Percentiles rank a stretch among this genome's conserved stretches.
These are phyloP conservation scores for Varanus komodoensis DNA, from an alignment of 2,113 vertebrate genomes.

Conservation along the genomic window DNA sequence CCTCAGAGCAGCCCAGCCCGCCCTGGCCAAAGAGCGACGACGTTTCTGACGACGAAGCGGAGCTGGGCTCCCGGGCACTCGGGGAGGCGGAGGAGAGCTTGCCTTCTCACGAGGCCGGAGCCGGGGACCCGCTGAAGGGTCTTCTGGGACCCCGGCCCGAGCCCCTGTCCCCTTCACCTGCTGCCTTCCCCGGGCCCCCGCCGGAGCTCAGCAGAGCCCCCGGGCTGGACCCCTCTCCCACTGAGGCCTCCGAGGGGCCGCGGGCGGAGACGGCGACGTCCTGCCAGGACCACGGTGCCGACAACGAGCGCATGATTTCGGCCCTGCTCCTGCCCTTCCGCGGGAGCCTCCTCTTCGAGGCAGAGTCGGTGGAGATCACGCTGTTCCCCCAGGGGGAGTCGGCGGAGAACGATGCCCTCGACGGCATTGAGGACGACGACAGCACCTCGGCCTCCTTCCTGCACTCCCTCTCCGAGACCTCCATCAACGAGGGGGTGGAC, in stretches of 20 bases:
- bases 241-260: slow-evolving; percentile 62
- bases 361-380: slow-evolving; percentile 91
- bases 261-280: slow-evolving; percentile 64
- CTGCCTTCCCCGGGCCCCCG: neutral
- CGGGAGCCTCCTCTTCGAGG: slow-evolving; percentile 92
- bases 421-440: slow-evolving; percentile 84
- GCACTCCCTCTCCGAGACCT: slow-evolving; percentile 92
- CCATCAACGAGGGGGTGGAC: slow-evolving; percentile 90
- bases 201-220: slow-evolving; percentile 69
- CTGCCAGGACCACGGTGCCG: slow-evolving; percentile 66
- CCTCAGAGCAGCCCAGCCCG: neutral
- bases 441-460: slow-evolving; percentile 92
- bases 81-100: neutral
- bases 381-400: slow-evolving; percentile 81
- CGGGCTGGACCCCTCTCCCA: slow-evolving; percentile 69
- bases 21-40: neutral
- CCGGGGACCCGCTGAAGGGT: fast-evolving
- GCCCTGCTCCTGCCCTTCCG: slow-evolving; percentile 89
- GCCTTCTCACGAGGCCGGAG: neutral
- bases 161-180: neutral
- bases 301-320: slow-evolving; percentile 88
- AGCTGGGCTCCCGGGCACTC: neutral
- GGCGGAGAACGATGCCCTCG: slow-evolving; percentile 73
- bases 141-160: neutral
- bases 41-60: fast-evolving